Evolutionary conservation across 1,140 invertebrate genomes (phyloP), one percentile per base, ranked within the genome.

Genomic region (Prorops nasuta): DNA sequence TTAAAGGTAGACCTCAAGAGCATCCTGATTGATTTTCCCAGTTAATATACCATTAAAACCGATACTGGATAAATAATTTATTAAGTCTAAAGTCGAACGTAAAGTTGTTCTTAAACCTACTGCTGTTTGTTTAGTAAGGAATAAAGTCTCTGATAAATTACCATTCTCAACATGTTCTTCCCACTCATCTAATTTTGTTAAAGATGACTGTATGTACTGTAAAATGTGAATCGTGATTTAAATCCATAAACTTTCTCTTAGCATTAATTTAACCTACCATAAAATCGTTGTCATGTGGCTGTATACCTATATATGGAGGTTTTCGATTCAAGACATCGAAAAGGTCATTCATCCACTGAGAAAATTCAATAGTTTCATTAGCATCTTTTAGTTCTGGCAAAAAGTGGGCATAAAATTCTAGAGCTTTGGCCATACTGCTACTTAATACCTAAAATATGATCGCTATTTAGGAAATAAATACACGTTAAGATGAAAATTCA

Each of bases 1-100:
- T n/a, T n/a, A n/a, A n/a, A n/a, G n/a, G n/a, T n/a, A n/a, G 14
- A 49, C 46, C 46, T 49, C 46, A 10, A 49, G 21, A 10, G 39
- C n/a, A 12, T 49, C 46, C 18, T 49, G 46, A 16, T 49, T 49
- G 1, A 49, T 20, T 49, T 41, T 49, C 2, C 38, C 28, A 35
- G 46, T 19, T 20, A 41, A 24, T 16, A 49, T 20, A 14, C 31
- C 34, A 36, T 31, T 6, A 12, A 40, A 41, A 17, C 37, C 28
- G 10, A 31, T 41, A 14, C 21, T 10, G n/a, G 37, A 19, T 3
- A 49, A 19, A n/a, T 40, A 49, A 6, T 6, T 14, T 24, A 28
- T 34, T 14, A 49, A 40, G 24, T 49, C 46, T 39, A 49, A 34
- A 8, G 31, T 40, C 2, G 46, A 49, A n/a, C 1, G 17, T 15